Evolutionary conservation across 2,888 invertebrate species (phyloP).

Genomic region (Drosophila mercatorum): DNA sequence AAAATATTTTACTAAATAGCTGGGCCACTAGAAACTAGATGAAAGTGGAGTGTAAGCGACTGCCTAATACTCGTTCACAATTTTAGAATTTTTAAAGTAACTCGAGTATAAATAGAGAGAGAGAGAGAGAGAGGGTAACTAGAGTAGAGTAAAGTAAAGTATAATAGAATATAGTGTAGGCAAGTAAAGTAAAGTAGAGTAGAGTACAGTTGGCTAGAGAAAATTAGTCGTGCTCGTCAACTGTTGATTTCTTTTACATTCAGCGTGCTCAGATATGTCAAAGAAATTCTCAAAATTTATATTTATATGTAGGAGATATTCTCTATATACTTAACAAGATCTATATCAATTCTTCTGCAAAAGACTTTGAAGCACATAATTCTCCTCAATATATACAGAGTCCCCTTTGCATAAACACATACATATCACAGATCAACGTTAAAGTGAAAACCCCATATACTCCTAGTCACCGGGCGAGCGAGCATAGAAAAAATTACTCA

Average conservation of each 20-base stretch:
- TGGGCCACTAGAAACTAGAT: conserved; percentile 32
- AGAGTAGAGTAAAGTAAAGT: not conserved
- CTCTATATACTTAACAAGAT: not conserved
- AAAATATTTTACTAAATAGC: conserved; percentile 73
- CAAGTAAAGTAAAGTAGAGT: not conserved
- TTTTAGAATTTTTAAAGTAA: too few species aligned
- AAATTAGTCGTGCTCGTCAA: too few species aligned
- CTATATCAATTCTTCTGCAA: too few species aligned
- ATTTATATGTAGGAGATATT: too few species aligned
- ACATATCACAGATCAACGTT: not conserved
- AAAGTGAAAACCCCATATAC: not conserved
- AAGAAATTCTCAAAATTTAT: too few species aligned
- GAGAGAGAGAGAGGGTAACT: too few species aligned
- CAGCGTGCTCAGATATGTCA: too few species aligned
- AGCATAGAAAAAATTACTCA: conserved; percentile 61
- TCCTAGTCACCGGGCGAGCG: not conserved
- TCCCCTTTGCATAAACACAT: not conserved
- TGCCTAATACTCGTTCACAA: not conserved
- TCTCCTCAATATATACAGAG: too few species aligned
- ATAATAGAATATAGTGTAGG: too few species aligned
- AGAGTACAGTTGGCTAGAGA: not conserved
- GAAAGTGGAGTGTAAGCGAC: not conserved
- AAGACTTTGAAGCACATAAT: too few species aligned
- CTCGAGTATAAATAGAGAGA: too few species aligned
- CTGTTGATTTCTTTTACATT: too few species aligned